phyloP scores from a whole-genome alignment of 2,888 invertebrate species.

The Lutraria lutraria region DNA sequence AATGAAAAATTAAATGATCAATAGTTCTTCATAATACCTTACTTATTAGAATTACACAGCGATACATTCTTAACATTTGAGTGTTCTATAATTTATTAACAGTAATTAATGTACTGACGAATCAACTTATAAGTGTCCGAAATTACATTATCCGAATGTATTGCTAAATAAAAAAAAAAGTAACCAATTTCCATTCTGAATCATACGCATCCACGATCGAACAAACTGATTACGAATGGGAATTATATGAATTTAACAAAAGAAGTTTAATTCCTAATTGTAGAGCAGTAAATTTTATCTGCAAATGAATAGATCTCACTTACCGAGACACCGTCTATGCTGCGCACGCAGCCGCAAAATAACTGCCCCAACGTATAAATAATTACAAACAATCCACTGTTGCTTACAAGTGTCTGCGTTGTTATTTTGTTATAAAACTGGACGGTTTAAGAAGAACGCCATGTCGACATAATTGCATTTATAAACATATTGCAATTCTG shows the following conservation, averaged over 20 bases:
- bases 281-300: background rate
- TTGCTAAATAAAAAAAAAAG: background rate
- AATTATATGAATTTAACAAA: no score
- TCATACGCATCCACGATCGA: background rate
- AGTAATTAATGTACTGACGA: no score
- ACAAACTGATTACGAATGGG: background rate
- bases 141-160: background rate
- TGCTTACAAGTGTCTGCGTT: background rate
- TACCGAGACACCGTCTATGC: background rate
- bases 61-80: no score
- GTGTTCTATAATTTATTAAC: no score
- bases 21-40: no score
- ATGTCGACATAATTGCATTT: background rate
- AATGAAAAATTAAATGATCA: no score
- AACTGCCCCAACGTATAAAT: slow-evolving; percentile 15
- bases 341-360: slow-evolving; percentile 36
- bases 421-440: background rate
- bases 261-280: no score
- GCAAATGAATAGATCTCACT: background rate
- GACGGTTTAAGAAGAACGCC: background rate
- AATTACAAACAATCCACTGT: background rate
- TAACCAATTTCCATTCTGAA: slow-evolving; percentile 2
- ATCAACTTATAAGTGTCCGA: background rate
- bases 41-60: no score
- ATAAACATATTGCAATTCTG: no score